Percentiles rank a stretch among this genome's conserved stretches.
phyloP scores from a whole-genome alignment of 2,797 vertebrate genomes.

The Petrocephalus sullivani region DNA sequence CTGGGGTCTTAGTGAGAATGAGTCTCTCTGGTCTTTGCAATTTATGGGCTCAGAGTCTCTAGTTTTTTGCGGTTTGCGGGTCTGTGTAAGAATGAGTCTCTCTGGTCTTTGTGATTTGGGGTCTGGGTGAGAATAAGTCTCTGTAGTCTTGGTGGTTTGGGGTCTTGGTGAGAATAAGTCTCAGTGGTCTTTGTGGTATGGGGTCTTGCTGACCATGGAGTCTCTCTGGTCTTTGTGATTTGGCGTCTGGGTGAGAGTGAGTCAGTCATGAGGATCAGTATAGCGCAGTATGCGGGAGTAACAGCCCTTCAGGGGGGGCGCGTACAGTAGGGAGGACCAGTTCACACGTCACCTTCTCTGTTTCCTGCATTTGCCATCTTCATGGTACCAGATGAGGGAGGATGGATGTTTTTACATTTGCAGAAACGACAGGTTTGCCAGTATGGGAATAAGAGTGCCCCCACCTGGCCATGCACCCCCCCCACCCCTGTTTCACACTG shows the following conservation, averaged over 20 bases:
- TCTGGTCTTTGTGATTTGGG: neutral
- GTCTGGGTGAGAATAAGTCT: neutral
- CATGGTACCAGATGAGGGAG: neutral
- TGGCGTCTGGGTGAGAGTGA: neutral
- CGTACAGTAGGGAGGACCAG: neutral
- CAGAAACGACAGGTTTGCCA: neutral
- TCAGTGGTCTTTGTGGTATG: no score
- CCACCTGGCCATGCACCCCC: neutral
- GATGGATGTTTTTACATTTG: neutral
- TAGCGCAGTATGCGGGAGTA: neutral
- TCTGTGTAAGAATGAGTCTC: neutral
- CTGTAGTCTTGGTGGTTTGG: neutral
- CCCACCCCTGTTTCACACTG: neutral
- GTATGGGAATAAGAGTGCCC: neutral
- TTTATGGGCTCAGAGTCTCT: neutral
- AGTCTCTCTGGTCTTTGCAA: no score
- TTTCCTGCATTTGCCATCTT: neutral
- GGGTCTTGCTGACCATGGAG: neutral
- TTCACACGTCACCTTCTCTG: neutral
- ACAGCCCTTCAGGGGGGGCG: neutral
- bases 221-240: neutral
- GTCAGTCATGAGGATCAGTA: neutral
- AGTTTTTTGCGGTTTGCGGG: neutral
- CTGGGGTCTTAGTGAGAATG: neutral
- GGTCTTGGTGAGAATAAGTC: neutral